Evolutionary conservation across 2,888 invertebrate species (phyloP).

Genomic region (Lasioglossum leucozonium): DNA sequence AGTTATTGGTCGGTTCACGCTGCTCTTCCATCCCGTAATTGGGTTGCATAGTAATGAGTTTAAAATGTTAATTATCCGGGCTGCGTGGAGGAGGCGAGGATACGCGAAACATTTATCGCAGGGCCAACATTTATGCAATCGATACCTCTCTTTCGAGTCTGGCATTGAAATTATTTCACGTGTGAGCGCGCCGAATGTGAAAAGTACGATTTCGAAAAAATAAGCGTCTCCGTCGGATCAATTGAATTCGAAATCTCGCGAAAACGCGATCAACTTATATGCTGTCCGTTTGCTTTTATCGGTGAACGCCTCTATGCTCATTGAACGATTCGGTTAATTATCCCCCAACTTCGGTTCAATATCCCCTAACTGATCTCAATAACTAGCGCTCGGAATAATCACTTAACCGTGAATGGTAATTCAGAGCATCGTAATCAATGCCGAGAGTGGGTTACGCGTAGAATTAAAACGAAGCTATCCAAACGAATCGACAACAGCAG

Average conservation of each 20-base stretch:
- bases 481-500: background rate
- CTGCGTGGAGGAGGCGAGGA: background rate
- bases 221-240: background rate
- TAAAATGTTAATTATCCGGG: conserved; percentile 51
- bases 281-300: background rate
- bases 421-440: background rate
- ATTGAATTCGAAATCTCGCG: background rate
- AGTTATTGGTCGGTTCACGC: conserved; percentile 50
- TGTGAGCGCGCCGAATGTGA: background rate
- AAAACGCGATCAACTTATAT: background rate
- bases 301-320: background rate
- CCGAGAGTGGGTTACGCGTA: background rate
- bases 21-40: conserved; percentile 30
- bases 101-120: conserved; percentile 24
- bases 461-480: background rate
- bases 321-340: background rate
- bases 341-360: no score
- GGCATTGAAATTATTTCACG: background rate
- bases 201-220: background rate
- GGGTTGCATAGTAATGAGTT: conserved; percentile 54
- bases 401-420: background rate
- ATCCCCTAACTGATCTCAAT: background rate
- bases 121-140: conserved; percentile 36
- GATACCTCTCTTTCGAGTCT: conserved; percentile 8
- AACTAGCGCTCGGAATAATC: background rate